A percentile compares a stretch with the other conserved stretches of the same genome.
Evolutionary conservation across 2,797 vertebrate genomes (phyloP).

Genomic region (Pterois miles): DNA sequence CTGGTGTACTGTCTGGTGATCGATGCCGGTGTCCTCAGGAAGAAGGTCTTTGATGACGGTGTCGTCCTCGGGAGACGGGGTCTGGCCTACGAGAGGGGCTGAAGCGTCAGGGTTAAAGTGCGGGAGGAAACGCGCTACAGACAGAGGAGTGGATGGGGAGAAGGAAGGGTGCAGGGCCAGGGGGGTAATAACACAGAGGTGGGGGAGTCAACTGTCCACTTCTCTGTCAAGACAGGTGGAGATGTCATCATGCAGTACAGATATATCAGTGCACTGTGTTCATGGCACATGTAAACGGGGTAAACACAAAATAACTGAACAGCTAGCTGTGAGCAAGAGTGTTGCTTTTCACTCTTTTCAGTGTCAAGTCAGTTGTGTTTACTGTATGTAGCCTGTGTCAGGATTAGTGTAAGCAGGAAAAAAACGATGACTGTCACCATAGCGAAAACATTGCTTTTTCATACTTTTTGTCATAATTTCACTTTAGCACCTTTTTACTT

Average conservation of each 20-base stretch:
- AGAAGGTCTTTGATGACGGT: slow-evolving; percentile 92
- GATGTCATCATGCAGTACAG: slow-evolving; percentile 45
- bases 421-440: slow-evolving; percentile 27
- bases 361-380: neutral
- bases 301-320: too few species aligned
- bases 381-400: neutral
- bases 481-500: neutral
- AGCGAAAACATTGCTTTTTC: slow-evolving; percentile 46
- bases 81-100: slow-evolving; percentile 83
- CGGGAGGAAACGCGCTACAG: slow-evolving; percentile 66
- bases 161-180: slow-evolving; percentile 22
- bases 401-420: slow-evolving; percentile 23
- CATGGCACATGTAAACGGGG: slow-evolving; percentile 39
- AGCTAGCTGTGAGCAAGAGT: slow-evolving; percentile 31
- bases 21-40: slow-evolving; percentile 95
- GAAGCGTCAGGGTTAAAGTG: slow-evolving; percentile 75
- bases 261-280: slow-evolving; percentile 28
- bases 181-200: slow-evolving; percentile 38
- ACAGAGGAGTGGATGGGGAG: slow-evolving; percentile 25
- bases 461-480: slow-evolving; percentile 2
- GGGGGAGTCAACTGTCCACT: slow-evolving; percentile 40
- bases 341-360: neutral
- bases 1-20: slow-evolving; percentile 99
- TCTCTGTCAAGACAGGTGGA: slow-evolving; percentile 33
- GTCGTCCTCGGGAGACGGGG: slow-evolving; percentile 92